A percentile compares a stretch with the other conserved stretches of the same genome.
Conservation (phyloP, 2,113 vertebrate species). For the Pomatorhinus ruficollis region DNA sequence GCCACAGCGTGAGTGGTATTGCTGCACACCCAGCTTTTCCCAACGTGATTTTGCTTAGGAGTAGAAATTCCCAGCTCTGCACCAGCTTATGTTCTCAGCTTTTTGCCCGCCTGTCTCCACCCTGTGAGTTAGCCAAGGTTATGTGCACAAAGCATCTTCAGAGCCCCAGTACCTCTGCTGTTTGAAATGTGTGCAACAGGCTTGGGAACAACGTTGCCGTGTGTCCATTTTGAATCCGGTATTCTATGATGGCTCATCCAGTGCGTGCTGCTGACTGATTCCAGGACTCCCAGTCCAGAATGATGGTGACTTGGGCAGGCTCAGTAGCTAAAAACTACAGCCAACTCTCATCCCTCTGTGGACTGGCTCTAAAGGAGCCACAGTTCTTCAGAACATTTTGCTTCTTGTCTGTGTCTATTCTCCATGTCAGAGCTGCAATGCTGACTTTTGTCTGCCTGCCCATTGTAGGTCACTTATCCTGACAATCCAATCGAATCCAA, state of each 20-base stretch:
- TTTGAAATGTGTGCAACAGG: neutral
- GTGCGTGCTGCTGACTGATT: neutral
- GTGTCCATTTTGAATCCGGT: neutral
- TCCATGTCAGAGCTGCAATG: neutral
- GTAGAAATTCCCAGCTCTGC: neutral
- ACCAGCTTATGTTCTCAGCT: neutral
- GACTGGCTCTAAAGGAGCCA: neutral
- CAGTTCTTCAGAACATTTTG: neutral
- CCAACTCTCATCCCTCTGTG: neutral
- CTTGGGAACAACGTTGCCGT: neutral
- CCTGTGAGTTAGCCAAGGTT: neutral
- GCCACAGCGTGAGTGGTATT: conserved; percentile 80
- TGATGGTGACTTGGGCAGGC: neutral
- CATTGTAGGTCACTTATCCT: neutral
- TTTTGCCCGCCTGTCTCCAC: neutral
- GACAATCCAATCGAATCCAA: neutral
- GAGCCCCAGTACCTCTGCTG: neutral
- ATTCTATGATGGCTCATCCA: neutral
- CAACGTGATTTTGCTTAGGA: neutral
- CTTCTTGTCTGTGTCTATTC: neutral
- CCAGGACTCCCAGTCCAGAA: neutral
- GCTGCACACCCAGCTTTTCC: neutral
- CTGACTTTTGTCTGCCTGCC: neutral
- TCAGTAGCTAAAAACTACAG: neutral
- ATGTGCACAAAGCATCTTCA: neutral